Percentiles rank a stretch among this genome's conserved stretches.
Conservation (phyloP, 2,113 vertebrate genomes). For the Bos javanicus region DNA sequence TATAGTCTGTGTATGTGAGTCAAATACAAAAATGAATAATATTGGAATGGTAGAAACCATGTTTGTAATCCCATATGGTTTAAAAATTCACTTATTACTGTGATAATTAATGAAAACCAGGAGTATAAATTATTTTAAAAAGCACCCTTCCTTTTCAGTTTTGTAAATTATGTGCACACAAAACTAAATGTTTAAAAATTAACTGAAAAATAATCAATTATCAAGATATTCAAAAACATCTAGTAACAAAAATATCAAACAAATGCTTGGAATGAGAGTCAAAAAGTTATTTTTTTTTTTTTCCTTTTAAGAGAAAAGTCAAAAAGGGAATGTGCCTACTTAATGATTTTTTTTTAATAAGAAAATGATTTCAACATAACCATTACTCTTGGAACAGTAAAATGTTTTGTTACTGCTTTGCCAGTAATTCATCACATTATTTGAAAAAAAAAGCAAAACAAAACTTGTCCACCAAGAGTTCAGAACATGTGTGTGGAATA, state of each 20-base stretch:
- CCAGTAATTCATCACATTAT: neutral
- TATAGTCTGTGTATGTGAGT: neutral
- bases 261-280: neutral
- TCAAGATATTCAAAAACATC: neutral
- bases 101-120: constrained; percentile 8
- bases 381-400: neutral
- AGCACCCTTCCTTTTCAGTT: neutral
- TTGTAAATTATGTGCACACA: neutral
- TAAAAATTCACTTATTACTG: neutral
- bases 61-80: neutral
- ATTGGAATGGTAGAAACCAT: neutral
- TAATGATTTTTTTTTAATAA: neutral
- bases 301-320: neutral
- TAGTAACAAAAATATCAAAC: neutral
- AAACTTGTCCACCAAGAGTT: neutral
- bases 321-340: neutral
- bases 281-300: neutral
- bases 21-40: neutral
- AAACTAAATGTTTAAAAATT: neutral
- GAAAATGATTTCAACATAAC: neutral
- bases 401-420: neutral
- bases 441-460: neutral
- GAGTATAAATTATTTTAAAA: neutral
- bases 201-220: neutral
- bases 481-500: neutral